Evolutionary conservation across 2,888 invertebrate genomes (phyloP), one percentile per base, ranked within the genome.

Genomic region (Drosophila peninsularis): DNA sequence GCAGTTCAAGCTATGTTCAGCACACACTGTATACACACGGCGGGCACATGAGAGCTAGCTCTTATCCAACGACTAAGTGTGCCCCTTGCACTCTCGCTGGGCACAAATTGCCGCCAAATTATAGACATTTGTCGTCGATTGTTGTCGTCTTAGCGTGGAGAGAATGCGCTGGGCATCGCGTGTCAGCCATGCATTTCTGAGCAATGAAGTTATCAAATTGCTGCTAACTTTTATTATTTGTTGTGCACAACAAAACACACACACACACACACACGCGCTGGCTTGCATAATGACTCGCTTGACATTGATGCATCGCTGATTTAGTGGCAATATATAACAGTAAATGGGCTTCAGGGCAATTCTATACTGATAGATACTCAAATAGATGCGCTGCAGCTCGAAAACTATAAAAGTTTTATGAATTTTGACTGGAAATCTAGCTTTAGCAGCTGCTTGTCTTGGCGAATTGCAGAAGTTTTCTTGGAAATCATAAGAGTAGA

Each of bases 1-100:
- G 45, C 62, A 66, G 75, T 75, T 75, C 75, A 75, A 75, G 75
- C 65, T 58, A 53, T 75, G 74, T 65, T 75, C 58, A 62, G 58
- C 64, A 47, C 64, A 73, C 36, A 52, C 32, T 24, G 24, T 32
- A 34, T n/a, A 53, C 27, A 53, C 36, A 34, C 27, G 27, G 30
- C 17, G 19, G 27, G 19, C 52, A 45, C 53, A 21, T 47, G 52
- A 57, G 53, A 63, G 53, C 62, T 53, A 37, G 55, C 72, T 72
- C 47, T 72, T 73, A 72, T 24, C 11, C 44, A 68, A 73, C 39
- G 47, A 19, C 27, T 19, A 19, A 17, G 19, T 34, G 36, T 0
- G 27, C 50, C 56, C 50, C 64, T 45, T 62, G 39, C 41, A 13
- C 57, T 52, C 6, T 57, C 17, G n/a, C 49, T 21, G 45, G 21